Conservation (phyloP, 2,113 vertebrate genomes). For the Hydrochoerus hydrochaeris region DNA sequence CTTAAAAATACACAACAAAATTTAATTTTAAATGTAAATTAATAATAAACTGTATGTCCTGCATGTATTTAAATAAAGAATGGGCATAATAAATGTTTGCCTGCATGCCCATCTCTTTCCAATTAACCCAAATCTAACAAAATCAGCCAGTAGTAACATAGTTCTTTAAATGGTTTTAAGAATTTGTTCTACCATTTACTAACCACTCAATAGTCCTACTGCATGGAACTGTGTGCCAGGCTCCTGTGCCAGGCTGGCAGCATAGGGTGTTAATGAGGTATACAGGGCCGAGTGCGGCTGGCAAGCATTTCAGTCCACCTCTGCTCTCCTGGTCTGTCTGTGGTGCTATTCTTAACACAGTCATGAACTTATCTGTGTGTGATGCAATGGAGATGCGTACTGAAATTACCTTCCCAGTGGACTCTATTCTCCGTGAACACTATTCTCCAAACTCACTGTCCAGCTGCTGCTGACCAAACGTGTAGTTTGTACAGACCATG, state of each 20-base stretch:
- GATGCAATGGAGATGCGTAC: fast-evolving
- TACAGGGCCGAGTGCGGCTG: neutral
- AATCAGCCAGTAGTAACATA: neutral
- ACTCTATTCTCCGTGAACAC: fast-evolving
- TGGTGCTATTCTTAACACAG: neutral
- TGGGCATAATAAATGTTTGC: neutral
- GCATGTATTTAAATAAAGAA: neutral
- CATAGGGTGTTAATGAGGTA: neutral
- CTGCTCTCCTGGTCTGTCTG: neutral
- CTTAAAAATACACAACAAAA: neutral
- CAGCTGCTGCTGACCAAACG: fast-evolving
- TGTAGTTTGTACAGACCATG: neutral
- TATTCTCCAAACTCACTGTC: neutral
- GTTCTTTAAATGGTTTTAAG: neutral
- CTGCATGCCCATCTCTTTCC: fast-evolving
- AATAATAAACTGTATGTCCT: neutral
- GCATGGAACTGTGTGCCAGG: no score
- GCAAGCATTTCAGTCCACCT: fast-evolving
- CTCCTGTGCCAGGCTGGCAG: no score
- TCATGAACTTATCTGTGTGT: neutral
- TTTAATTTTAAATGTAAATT: neutral
- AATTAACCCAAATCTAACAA: neutral
- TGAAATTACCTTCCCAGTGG: fast-evolving
- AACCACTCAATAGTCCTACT: neutral
- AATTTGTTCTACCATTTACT: neutral